These are phyloP conservation scores for Spinus pinus DNA, from an alignment of 2,797 vertebrate genomes.

Conservation along the genomic window DNA sequence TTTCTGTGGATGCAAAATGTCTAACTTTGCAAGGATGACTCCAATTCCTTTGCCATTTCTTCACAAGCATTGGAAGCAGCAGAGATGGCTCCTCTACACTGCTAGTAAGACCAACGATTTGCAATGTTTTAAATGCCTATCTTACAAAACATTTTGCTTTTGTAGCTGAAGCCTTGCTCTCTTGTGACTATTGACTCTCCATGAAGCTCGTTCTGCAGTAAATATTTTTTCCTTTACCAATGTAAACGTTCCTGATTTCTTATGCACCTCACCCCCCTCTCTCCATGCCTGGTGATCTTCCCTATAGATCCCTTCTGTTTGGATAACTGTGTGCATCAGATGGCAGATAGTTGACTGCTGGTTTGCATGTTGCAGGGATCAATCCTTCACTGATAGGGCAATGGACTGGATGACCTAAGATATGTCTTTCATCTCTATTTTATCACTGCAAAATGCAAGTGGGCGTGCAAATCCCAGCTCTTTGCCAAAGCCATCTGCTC, in stretches of 20 bases:
- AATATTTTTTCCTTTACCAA: slow-evolving; percentile 56
- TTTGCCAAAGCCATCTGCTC: slow-evolving; percentile 70
- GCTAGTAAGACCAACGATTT: not conserved
- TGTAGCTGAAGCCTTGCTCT: slow-evolving; percentile 17
- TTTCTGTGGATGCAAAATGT: not conserved
- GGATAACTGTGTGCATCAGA: slow-evolving; percentile 24
- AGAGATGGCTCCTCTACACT: not conserved
- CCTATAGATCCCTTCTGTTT: slow-evolving; percentile 54
- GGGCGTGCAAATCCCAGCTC: slow-evolving; percentile 55
- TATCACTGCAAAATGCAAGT: slow-evolving; percentile 63
- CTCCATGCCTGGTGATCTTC: slow-evolving; percentile 28
- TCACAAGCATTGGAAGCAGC: not conserved
- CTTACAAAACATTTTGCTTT: slow-evolving; percentile 33
- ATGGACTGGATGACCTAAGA: slow-evolving; percentile 40
- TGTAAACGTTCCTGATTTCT: slow-evolving; percentile 58
- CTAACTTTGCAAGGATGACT: not conserved
- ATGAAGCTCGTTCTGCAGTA: slow-evolving; percentile 52
- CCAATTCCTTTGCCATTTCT: slow-evolving; percentile 5
- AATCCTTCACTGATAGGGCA: slow-evolving; percentile 42
- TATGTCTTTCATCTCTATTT: slow-evolving; percentile 64
- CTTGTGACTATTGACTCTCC: slow-evolving; percentile 31
- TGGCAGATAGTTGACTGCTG: slow-evolving; percentile 47
- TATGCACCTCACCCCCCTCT: slow-evolving; percentile 19
- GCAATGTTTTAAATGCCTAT: not conserved
- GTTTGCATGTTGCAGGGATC: slow-evolving; percentile 46